phyloP scores from a whole-genome alignment of 2,797 vertebrate genomes.

The Pelodytes ibericus region DNA sequence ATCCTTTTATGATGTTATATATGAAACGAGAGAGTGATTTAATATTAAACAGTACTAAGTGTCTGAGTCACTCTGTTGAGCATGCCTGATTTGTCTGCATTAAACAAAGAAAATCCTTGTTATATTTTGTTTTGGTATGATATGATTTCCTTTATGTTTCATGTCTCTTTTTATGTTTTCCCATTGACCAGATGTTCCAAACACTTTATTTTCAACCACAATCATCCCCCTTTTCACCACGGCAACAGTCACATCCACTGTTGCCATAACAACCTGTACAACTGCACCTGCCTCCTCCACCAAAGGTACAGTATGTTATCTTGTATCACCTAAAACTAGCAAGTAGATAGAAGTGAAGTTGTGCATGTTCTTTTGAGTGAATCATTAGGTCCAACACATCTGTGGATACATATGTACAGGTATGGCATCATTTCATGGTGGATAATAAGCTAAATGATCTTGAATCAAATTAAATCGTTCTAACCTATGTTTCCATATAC shows the following conservation, averaged over 20 bases:
- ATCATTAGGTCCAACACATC: neutral
- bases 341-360: neutral
- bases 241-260: conserved; percentile 90
- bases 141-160: conserved; percentile 75
- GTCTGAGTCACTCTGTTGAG: conserved; percentile 67
- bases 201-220: conserved; percentile 93
- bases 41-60: conserved; percentile 71
- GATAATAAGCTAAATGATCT: too few relatives aligned
- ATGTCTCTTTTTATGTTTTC: conserved; percentile 77
- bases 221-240: conserved; percentile 90
- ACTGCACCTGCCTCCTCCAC: conserved; percentile 83
- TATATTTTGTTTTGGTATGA: conserved; percentile 77
- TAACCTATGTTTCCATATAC: too few relatives aligned
- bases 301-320: conserved; percentile 91
- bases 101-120: conserved; percentile 73
- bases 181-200: conserved; percentile 93
- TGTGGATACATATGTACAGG: too few relatives aligned
- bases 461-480: too few relatives aligned
- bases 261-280: conserved; percentile 88
- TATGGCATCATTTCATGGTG: too few relatives aligned
- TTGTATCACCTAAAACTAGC: conserved; percentile 65
- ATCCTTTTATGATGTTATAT: conserved; percentile 53
- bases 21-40: conserved; percentile 68
- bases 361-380: neutral
- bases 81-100: conserved; percentile 71